Evolutionary conservation across 1,140 invertebrate genomes (phyloP), one percentile per base, ranked within the genome.

Genomic region (Atta texana): DNA sequence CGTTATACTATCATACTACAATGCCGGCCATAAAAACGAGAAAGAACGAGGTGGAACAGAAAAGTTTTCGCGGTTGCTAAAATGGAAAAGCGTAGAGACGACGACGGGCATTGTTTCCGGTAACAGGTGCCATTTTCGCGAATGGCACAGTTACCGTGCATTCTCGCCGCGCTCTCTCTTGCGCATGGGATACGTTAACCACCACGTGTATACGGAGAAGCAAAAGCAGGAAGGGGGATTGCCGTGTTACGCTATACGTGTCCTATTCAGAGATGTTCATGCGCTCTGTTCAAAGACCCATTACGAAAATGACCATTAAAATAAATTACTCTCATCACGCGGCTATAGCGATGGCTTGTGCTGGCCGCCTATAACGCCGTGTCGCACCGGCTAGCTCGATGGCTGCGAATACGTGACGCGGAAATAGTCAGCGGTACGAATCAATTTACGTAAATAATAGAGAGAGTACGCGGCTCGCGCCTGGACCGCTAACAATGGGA

Each of bases 251-350:
- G 68, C 44, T 69, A 53, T 88, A 86, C 89, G 87, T 78, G 89
- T 88, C 85, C 88, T 87, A 90, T 91, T 89, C 87, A 92, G 86
- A 71, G 74, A 76, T 78, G 87, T 69, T 78, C 87, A 72, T 87
- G 89, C 77, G 69, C 91, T 89, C 88, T 90, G 92, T 92, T 93
- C 93, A 92, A 92, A 94, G 91, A 89, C 69, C 92, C 92, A 94
- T 94, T 93, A 94, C 91, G 89, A 94, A 93, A 94, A 93, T 94
- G 92, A 93, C 92, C 89, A 92, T 93, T 92, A 92, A 94, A 94
- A 93, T 94, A 92, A 93, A 94, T 94, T 92, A 92, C 92, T 90
- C 91, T 91, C 89, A 89, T 92, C 87, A 89, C 68, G 55, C 21
- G 39, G 34, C 80, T 34, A 18, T 39, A 53, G 64, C 75, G 81